Evolutionary conservation across 2,797 vertebrate species (phyloP), one percentile per base, ranked within the genome.

Genomic region (Eremophila alpestris): DNA sequence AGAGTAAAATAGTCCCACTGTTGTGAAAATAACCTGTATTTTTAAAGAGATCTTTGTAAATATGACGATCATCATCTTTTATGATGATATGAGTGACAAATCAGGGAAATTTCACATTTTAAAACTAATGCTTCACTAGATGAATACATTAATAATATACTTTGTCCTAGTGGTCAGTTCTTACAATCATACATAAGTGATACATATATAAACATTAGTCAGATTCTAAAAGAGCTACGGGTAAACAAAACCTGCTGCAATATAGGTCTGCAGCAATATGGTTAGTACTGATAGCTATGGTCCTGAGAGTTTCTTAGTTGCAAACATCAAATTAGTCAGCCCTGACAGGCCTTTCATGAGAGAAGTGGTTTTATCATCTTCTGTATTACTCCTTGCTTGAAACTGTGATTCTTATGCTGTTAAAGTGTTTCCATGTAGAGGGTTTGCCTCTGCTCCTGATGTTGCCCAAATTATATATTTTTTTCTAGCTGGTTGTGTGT

Each of bases 371-470:
- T 55, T 59, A 11, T 51, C 3, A 43, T 38, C 16, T 54, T 48
- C 32, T 48, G 10, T 36, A 27, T 55, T 49, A 43, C 52, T 86
- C 41, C 16, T 76, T 59, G 7, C 30, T 79, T 68, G 13, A 4
- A 2, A 27, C 9, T 36, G 13, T 51, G 18, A 32, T 63, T 64
- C 19, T 71, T 60, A 46, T 0, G 2, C 27, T 29, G 18, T 52
- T 51, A 32, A n/a, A 9, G 5, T 1, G 2, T 34, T 54, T 16
- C 18, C 8, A 22, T 2, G 5, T 27, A 36, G 5, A 3, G 17
- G 2, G 1, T 34, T 65, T n/a, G 69, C 8, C 26, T 79, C 41
- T 76, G 38, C 29, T 77, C 59, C 34, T 83, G 38, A 36, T 27
- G 32, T 36, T 83, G 19, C 29, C 15, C n/a, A 36, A 2, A 11